Evolutionary conservation across 2,888 invertebrate species (phyloP).

Genomic region (Geophilus truncorum): DNA sequence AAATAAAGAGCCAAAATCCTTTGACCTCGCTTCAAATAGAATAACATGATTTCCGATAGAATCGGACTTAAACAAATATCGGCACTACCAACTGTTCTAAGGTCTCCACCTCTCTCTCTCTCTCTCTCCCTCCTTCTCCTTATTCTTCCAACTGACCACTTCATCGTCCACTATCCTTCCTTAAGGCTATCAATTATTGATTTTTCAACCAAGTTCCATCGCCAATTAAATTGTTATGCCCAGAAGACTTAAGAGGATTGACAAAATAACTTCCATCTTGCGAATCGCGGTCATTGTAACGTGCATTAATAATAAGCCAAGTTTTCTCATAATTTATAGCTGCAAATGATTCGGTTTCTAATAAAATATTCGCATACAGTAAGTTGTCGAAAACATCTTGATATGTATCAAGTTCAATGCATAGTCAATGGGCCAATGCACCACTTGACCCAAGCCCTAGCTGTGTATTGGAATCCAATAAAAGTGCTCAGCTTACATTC

Average conservation of each 20-base stretch:
- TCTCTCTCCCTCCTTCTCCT: neutral
- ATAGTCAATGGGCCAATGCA: conserved; percentile 11
- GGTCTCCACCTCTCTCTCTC: neutral
- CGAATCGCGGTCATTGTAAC: neutral
- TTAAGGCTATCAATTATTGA: conserved; percentile 3
- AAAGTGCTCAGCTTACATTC: neutral
- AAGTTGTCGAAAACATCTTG: neutral
- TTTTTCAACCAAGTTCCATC: neutral
- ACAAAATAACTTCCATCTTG: neutral
- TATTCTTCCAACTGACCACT: conserved; percentile 16
- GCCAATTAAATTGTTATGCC: neutral
- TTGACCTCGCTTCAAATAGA: neutral
- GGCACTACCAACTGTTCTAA: neutral
- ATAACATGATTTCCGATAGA: neutral
- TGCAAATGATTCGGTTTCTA: too few relatives aligned
- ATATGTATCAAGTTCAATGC: conserved; percentile 20
- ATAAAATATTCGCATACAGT: neutral
- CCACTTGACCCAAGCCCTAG: conserved; percentile 7
- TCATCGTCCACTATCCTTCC: conserved; percentile 6
- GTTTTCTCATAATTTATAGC: too few relatives aligned
- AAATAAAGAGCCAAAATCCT: neutral
- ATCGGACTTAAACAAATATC: conserved; percentile 9
- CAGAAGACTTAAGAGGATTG: neutral
- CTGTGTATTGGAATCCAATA: conserved; percentile 20
- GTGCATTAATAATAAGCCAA: too few relatives aligned